Conservation (phyloP, 2,113 vertebrate species). For the Garra rufa region DNA sequence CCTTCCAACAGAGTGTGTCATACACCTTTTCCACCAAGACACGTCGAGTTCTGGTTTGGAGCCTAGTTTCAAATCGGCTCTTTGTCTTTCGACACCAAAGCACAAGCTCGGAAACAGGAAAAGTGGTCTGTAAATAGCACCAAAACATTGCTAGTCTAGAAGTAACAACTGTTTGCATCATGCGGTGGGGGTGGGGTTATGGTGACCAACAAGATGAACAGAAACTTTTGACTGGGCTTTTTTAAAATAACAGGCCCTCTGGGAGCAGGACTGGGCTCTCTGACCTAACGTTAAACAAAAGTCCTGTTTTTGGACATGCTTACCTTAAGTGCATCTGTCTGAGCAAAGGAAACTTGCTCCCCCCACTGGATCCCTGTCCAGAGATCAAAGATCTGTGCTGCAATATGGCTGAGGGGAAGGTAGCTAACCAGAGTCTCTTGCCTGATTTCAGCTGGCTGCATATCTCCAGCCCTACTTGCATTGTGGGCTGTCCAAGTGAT, state of each 20-base stretch:
- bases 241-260: too few relatives aligned
- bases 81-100: too few relatives aligned
- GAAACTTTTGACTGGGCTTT: too few relatives aligned
- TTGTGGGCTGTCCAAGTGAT: conserved; percentile 86
- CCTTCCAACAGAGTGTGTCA: neutral
- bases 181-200: too few relatives aligned
- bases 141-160: too few relatives aligned
- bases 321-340: conserved; percentile 91
- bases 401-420: conserved; percentile 88
- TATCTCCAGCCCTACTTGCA: conserved; percentile 78
- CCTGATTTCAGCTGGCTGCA: conserved; percentile 82
- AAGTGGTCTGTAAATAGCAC: too few relatives aligned
- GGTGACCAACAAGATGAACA: too few relatives aligned
- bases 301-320: neutral
- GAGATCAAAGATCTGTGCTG: conserved; percentile 88
- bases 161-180: too few relatives aligned
- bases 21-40: too few relatives aligned
- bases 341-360: conserved; percentile 86
- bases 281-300: neutral
- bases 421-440: conserved; percentile 89
- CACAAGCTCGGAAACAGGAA: too few relatives aligned
- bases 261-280: neutral
- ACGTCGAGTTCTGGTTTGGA: too few relatives aligned
- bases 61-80: too few relatives aligned
- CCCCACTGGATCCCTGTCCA: conserved; percentile 90